Base-by-base conservation (phyloP, 2,888 invertebrate genomes). In the Agriopis leucophaearia region DNA sequence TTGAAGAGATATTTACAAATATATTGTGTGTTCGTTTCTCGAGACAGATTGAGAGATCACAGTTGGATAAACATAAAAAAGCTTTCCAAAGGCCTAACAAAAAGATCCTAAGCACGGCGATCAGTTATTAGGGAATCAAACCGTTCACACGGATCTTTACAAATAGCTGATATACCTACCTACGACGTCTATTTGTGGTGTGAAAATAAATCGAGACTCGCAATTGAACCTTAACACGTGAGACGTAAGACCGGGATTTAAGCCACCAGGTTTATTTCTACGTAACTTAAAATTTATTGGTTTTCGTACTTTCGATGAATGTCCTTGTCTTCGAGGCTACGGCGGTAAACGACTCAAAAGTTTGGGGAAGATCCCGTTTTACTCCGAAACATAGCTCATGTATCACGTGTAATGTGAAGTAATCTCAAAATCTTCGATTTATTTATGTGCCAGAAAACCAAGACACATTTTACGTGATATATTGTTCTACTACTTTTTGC, bases 271-370 rank as follows among this genome's bases (percentile, higher is more conserved):
- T 84, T 86, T 89, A 88, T 89, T 89, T 88, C 89, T 88, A 84
- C 81, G 82, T 82, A 84, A 85, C 84, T 80, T 70, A 80, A 84
- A 88, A 93, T 92, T 90, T 93, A 91, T 91, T 85, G 80, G 83
- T 82, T 88, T 87, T 83, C 87, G 85, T 85, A 84, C 80, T 83
- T 68, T 78, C 83, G 84, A 88, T 85, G 82, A 86, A 88, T 87
- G 84, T 80, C 75, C 69, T 81, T 64, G 57, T 62, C 69, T 66
- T 55, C 40, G 27, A 78, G 76, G 82, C 81, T 84, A 84, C 82
- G 81, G 73, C 68, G 82, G 81, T 81, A 84, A 87, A 87, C 84
- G 69, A 71, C 68, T 71, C 44, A 61, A 73, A 71, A 72, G 66
- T 73, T 75, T 66, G 50, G 50, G 51, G 57, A 56, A 40, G 52